Evolutionary conservation across 2,888 invertebrate genomes (phyloP), one percentile per base, ranked within the genome.

Genomic region (Kryphioiulus occultus): DNA sequence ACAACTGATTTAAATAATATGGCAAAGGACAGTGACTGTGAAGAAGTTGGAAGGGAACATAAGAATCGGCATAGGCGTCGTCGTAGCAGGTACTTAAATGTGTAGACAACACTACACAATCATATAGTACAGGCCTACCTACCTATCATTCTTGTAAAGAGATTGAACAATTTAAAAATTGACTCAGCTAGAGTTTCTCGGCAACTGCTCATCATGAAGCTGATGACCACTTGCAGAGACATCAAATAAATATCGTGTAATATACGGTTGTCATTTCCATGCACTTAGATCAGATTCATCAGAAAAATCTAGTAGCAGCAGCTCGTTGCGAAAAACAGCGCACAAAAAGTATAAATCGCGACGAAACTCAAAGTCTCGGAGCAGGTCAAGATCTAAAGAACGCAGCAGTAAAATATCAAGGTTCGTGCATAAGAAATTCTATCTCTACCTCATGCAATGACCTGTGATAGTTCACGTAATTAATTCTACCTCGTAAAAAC

Each of bases 261-360:
- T 39, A 39, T 7, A 32, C n/a, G 35, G 3, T 7, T 84, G 5
- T 85, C 12, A 85, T 35, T 85, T 85, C 15, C 15, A 7, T 30
- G 35, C 12, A 9, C 22, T 1, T 26, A 85, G 85, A 22, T 85
- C 85, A 17, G 30, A 22, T 44, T 85, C 85, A 42, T 85, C 85
- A 85, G 47, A 39, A 17, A 85, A 47, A 85, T 42, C 39, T 9
- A 85, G 85, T n/a, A 44, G 85, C 22, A 44, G 85, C 19, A 85
- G 85, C 30, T 85, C 85, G 44, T 35, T 47, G 9, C 17, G 42
- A 30, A 83, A n/a, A 39, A 83, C 59, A 12, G 59, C n/a, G 59
- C 19, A 83, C 19, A 32, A 83, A 35, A 83, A 83, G 32, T 35
- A 83, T 35, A 83, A 39, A 83, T 83, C 83, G 7, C 83, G 83